Conservation (phyloP, 2,113 vertebrate species). For the Charadrius vociferus region DNA sequence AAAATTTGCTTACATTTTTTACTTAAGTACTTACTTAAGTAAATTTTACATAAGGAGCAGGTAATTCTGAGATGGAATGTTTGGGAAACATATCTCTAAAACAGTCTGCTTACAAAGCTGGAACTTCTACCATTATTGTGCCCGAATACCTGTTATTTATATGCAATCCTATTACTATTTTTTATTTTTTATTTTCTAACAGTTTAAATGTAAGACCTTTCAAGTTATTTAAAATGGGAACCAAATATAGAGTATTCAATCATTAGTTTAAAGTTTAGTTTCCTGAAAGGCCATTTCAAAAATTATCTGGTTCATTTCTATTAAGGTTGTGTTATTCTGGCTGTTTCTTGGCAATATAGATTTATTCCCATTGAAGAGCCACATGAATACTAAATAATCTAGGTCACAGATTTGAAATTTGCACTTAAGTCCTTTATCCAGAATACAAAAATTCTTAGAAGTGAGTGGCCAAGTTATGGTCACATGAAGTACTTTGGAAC, state of each 20-base stretch:
- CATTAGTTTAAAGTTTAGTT: neutral
- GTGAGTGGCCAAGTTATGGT: accelerated
- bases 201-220: neutral
- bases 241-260: neutral
- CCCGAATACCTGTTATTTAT: neutral
- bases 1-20: neutral
- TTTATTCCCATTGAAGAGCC: neutral
- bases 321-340: neutral
- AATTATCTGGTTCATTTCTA: neutral
- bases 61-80: neutral
- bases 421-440: neutral
- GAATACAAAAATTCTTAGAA: neutral
- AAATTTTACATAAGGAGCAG: neutral
- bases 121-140: neutral
- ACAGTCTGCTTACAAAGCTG: neutral
- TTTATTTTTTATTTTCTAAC: neutral
- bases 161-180: neutral
- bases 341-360: neutral
- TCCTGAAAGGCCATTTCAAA: neutral
- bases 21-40: neutral
- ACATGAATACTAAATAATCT: neutral
- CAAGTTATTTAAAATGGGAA: neutral
- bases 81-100: neutral
- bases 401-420: neutral
- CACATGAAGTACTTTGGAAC: neutral